These are phyloP conservation scores for Agriotes lineatus DNA, from an alignment of 2,888 invertebrate species.

Conservation along the genomic window DNA sequence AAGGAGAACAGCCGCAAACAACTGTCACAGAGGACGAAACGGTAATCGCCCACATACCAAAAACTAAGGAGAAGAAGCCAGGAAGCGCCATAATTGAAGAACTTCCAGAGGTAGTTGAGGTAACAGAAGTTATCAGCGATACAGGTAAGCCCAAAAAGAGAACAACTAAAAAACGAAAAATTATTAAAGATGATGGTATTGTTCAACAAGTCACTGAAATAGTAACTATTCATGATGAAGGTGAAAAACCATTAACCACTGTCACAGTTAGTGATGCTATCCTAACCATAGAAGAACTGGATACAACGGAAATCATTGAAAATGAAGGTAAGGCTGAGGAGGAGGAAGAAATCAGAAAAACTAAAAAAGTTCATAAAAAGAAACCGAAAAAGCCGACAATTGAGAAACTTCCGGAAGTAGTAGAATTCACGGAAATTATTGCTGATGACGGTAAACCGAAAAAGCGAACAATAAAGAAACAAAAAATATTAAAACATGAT, in stretches of 20 bases:
- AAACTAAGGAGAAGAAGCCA: constrained; percentile 37
- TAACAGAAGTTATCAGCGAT: constrained; percentile 57
- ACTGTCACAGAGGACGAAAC: constrained; percentile 52
- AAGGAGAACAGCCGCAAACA: constrained; percentile 46
- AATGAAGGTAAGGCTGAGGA: constrained; percentile 58
- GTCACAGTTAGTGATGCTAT: constrained; percentile 55
- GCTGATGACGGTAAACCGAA: constrained; percentile 53
- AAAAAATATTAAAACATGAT: too few relatives aligned
- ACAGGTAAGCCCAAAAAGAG: constrained; percentile 56
- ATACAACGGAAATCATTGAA: constrained; percentile 59
- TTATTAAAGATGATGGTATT: constrained; percentile 41
- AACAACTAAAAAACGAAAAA: constrained; percentile 16
- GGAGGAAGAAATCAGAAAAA: too few relatives aligned
- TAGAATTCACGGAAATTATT: too few relatives aligned
- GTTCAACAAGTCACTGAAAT: constrained; percentile 37
- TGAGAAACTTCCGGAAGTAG: too few relatives aligned
- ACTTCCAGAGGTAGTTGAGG: constrained; percentile 58
- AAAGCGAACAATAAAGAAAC: too few relatives aligned
- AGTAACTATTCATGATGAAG: constrained; percentile 53
- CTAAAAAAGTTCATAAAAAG: constrained; percentile 55
- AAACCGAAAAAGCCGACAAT: too few relatives aligned
- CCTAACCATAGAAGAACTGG: constrained; percentile 55
- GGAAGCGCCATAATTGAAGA: constrained; percentile 54
- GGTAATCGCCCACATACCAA: background rate
- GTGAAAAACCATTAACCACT: constrained; percentile 61